A percentile compares a stretch with the other conserved stretches of the same genome.
Conservation (phyloP, 2,113 vertebrate species). For the Nothoprocta perdicaria region DNA sequence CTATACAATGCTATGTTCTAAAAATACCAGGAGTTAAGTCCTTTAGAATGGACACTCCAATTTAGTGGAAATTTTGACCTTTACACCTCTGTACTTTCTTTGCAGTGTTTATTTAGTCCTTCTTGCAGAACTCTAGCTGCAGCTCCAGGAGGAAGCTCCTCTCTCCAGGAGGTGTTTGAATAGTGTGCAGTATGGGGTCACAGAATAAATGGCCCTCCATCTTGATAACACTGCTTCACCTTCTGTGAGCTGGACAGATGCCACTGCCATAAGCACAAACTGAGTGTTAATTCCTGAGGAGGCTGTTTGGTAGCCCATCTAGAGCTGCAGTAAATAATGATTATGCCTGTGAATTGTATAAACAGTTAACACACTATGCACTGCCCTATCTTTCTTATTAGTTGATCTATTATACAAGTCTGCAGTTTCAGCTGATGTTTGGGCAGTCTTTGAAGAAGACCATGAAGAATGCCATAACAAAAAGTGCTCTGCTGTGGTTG, state of each 20-base stretch:
- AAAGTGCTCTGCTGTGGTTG: not conserved
- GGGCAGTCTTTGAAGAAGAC: not conserved
- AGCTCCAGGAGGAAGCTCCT: not conserved
- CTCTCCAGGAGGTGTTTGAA: slow-evolving; percentile 15
- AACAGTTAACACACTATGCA: not conserved
- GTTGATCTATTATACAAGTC: not conserved
- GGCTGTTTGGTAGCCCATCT: slow-evolving; percentile 29
- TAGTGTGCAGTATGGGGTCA: not conserved
- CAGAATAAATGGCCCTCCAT: slow-evolving; percentile 32
- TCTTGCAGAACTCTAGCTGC: not conserved
- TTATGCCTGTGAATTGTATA: slow-evolving; percentile 32
- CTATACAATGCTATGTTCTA: not conserved
- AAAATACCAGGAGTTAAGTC: not conserved
- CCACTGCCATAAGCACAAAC: not conserved
- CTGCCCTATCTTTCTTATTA: not conserved
- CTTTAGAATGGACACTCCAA: not conserved
- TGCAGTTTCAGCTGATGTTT: not conserved
- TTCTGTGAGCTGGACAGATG: slow-evolving; percentile 36
- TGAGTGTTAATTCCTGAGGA: slow-evolving; percentile 19
- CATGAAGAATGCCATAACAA: not conserved
- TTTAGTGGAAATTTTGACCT: not conserved
- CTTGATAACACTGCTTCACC: slow-evolving; percentile 6
- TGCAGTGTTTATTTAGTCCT: not conserved
- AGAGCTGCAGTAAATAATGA: slow-evolving; percentile 57
- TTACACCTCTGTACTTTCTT: not conserved